Conservation (phyloP, 2,888 invertebrate genomes). For the Dryadula phaetusa region DNA sequence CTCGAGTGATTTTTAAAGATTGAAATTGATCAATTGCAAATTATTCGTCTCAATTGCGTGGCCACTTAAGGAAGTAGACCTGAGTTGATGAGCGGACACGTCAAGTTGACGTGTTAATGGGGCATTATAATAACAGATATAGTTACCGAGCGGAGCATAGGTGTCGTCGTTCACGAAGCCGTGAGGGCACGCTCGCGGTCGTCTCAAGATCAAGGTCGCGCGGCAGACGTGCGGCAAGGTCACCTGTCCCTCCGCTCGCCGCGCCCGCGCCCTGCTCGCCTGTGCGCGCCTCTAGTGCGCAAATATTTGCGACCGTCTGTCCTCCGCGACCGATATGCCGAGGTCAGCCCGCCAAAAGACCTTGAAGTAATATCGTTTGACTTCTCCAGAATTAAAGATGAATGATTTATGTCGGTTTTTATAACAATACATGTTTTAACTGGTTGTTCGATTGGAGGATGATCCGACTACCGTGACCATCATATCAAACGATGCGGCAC, state of each 20-base stretch:
- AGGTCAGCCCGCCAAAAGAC: conserved; percentile 80
- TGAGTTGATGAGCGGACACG: not conserved
- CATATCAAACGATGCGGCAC: conserved; percentile 40
- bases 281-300: conserved; percentile 66
- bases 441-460: conserved; percentile 35
- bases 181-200: conserved; percentile 67
- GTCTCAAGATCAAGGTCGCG: conserved; percentile 84
- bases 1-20: no score
- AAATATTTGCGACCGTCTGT: conserved; percentile 83
- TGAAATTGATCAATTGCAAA: conserved; percentile 17
- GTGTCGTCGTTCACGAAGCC: conserved; percentile 57
- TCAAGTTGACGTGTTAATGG: conserved; percentile 27
- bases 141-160: conserved; percentile 53
- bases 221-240: conserved; percentile 80
- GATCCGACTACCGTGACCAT: conserved; percentile 41
- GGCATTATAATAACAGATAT: conserved; percentile 37
- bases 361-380: conserved; percentile 80
- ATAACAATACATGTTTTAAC: conserved; percentile 41
- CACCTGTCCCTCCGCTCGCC: conserved; percentile 57
- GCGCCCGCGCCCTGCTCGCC: conserved; percentile 43
- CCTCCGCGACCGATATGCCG: conserved; percentile 84
- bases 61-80: conserved; percentile 27
- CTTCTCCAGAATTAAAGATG: conserved; percentile 73
- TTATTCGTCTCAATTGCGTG: conserved; percentile 29
- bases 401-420: conserved; percentile 64